Conservation (phyloP, 2,113 vertebrate genomes). For the Amia ocellicauda region DNA sequence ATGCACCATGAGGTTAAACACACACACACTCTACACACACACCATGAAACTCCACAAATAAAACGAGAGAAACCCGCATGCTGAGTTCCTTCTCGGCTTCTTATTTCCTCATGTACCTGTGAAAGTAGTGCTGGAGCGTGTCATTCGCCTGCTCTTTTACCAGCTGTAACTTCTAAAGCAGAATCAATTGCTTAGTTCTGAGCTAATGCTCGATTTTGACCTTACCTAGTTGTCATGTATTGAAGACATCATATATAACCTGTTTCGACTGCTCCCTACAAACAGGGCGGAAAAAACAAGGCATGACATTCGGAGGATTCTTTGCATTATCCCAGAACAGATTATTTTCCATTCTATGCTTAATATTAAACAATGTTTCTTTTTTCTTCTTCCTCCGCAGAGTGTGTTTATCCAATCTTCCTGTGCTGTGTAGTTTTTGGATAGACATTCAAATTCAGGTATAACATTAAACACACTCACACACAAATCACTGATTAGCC, state of each 20-base stretch:
- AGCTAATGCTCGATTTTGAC: not conserved
- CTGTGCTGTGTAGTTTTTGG: too few relatives aligned
- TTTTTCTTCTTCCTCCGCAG: too few relatives aligned
- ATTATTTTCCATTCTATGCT: too few relatives aligned
- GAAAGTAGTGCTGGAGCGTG: not conserved
- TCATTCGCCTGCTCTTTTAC: not conserved
- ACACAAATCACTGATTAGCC: too few relatives aligned
- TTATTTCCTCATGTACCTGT: not conserved
- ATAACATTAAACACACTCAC: too few relatives aligned
- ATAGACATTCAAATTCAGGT: too few relatives aligned
- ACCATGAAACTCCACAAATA: not conserved
- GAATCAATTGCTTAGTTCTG: not conserved
- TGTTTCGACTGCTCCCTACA: not conserved
- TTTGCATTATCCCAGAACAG: not conserved
- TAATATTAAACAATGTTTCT: too few relatives aligned
- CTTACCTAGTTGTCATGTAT: not conserved
- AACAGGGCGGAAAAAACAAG: too few relatives aligned
- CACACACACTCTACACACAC: too few relatives aligned
- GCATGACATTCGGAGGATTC: not conserved
- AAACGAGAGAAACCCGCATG: not conserved
- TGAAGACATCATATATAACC: not conserved
- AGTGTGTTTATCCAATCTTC: too few relatives aligned
- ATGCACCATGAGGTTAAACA: too few relatives aligned
- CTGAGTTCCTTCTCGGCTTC: not conserved
- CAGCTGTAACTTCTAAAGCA: not conserved